Evolutionary conservation across 2,797 vertebrate genomes (phyloP), one percentile per base, ranked within the genome.

Genomic region (Amniataba percoides): DNA sequence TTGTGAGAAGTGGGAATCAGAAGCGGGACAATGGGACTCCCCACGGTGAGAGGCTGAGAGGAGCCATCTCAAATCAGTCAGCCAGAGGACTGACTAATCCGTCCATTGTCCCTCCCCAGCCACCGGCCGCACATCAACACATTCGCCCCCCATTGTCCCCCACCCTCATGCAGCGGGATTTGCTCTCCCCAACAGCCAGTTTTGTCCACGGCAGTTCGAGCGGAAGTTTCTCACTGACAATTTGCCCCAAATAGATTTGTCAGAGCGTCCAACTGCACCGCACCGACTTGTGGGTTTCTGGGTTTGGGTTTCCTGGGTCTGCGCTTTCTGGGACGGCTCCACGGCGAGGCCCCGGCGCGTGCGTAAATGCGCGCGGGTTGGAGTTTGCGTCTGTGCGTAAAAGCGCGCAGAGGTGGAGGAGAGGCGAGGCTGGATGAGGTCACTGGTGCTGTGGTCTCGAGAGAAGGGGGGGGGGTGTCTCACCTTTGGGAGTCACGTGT

Each of bases 201-300:
- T 99, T 99, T 99, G 98, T 99, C 98, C 97, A 86, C 92, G 96
- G 95, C 96, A 99, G 97, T 97, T 99, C 97, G 97, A 99, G 98
- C 98, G 98, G 98, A 99, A 99, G 98, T 99, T 99, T 99, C 98
- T 99, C 98, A 98, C 98, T 99, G 98, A 99, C 97, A 99, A 99
- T 99, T 99, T 99, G 98, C 98, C 98, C 98, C 97, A 99, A 98
- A 99, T 99, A 99, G 98, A 99, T 98, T 98, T 99, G 97, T 98
- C 97, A 98, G 97, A 95, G 94, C 95, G 95, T 96, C 97, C 96
- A 97, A 97, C 86, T 90, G 88, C 92, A 92, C 88, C 66, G 74
- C 87, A 86, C 89, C 86, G 74, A 91, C 88, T 89, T 89, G 80
- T 90, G 89, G 83, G 80, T 87, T 87, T 91, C 73, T 84, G 89